A percentile compares a stretch with the other conserved stretches of the same genome.
Conservation (phyloP, 1,140 invertebrate species). For the Heliconius nattereri region DNA sequence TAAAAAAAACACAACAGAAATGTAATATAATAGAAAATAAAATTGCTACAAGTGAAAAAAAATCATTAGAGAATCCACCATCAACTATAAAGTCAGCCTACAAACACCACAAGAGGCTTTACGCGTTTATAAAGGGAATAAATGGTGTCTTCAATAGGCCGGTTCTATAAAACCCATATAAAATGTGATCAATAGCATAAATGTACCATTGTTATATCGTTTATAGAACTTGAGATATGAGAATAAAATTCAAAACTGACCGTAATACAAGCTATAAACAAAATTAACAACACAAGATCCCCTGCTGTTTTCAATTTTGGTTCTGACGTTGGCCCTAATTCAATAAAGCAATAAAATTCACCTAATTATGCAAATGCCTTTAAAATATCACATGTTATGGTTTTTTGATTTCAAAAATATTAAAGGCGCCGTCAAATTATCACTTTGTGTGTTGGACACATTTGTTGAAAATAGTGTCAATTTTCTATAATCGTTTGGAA, state of each 20-base stretch:
- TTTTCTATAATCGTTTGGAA: conserved; percentile 52
- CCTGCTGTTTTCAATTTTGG: conserved; percentile 79
- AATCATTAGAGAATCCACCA: conserved; percentile 8
- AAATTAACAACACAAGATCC: conserved; percentile 79
- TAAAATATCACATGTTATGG: conserved; percentile 74
- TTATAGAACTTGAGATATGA: conserved; percentile 75
- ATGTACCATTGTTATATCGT: conserved; percentile 73
- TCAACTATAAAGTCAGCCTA: conserved; percentile 19
- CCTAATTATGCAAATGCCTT: conserved; percentile 81
- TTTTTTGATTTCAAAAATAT: conserved; percentile 71
- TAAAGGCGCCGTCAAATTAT: conserved; percentile 63
- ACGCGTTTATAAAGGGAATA: conserved; percentile 51
- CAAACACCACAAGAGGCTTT: conserved; percentile 33
- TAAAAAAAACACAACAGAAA: neutral
- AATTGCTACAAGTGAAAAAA: conserved; percentile 36
- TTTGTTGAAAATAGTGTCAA: conserved; percentile 28
- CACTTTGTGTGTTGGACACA: conserved; percentile 42
- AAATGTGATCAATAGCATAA: conserved; percentile 73
- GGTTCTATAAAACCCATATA: conserved; percentile 62
- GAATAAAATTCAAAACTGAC: conserved; percentile 73
- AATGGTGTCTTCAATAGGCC: conserved; percentile 46
- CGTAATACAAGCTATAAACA: conserved; percentile 80
- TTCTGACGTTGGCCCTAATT: conserved; percentile 79
- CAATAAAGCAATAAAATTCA: conserved; percentile 82
- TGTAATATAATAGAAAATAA: conserved; percentile 29